Evolutionary conservation across 2,797 vertebrate species (phyloP).

Genomic region (Falco biarmicus): DNA sequence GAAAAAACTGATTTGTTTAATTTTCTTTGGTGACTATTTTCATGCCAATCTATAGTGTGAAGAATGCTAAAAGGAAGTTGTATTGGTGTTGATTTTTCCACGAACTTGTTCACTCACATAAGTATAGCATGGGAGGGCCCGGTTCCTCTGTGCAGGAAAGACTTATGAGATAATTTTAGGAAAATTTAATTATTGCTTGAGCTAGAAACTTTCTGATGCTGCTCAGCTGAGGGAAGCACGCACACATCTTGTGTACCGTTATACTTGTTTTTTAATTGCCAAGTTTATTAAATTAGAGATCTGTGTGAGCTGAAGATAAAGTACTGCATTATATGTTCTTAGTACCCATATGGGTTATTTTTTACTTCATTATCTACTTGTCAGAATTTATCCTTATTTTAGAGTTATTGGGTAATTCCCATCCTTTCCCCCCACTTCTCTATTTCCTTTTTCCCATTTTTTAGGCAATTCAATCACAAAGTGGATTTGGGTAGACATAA

Average conservation of each 20-base stretch:
- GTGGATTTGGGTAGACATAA: neutral
- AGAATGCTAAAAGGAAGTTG: neutral
- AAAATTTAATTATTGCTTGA: neutral
- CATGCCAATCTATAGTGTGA: neutral
- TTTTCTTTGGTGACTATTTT: neutral
- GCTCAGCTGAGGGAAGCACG: neutral
- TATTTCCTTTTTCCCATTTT: accelerated
- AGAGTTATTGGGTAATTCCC: neutral
- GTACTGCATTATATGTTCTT: neutral
- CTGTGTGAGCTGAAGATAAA: neutral
- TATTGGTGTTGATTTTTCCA: neutral
- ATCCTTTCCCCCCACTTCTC: neutral
- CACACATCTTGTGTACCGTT: neutral
- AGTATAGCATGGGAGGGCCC: neutral
- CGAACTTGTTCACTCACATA: neutral
- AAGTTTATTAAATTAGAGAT: constrained; percentile 31
- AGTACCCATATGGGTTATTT: neutral
- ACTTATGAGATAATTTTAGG: neutral
- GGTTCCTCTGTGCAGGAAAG: neutral
- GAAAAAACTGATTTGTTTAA: neutral
- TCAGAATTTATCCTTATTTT: neutral
- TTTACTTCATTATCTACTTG: neutral
- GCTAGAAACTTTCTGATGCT: neutral
- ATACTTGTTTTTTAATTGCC: neutral
- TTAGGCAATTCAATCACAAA: neutral